Conservation (phyloP, 2,113 vertebrate genomes). For the Motacilla alba region DNA sequence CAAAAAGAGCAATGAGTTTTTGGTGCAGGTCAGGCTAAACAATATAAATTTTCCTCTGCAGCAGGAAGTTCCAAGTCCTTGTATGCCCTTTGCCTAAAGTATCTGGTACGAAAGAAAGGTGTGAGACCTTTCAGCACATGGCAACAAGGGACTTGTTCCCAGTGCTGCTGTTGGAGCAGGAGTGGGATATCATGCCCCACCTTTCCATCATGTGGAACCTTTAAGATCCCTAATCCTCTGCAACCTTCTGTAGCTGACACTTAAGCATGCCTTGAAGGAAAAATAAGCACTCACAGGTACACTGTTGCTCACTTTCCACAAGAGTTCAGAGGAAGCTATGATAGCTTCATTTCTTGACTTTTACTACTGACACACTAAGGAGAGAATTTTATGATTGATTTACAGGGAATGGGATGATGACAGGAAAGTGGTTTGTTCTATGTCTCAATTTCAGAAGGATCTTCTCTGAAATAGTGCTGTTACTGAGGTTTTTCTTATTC, state of each 20-base stretch:
- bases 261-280: background rate
- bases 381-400: background rate
- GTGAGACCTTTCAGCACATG: background rate
- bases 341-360: background rate
- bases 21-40: background rate
- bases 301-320: background rate
- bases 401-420: background rate
- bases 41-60: background rate
- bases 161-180: background rate
- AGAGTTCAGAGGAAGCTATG: background rate
- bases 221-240: background rate
- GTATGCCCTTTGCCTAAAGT: background rate
- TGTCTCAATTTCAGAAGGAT: background rate
- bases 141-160: background rate
- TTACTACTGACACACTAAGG: background rate
- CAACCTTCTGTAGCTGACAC: background rate
- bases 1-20: background rate
- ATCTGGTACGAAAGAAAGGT: background rate
- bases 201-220: background rate
- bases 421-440: background rate
- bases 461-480: background rate
- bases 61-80: background rate
- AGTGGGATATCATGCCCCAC: background rate
- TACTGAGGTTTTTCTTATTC: background rate
- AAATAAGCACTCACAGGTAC: background rate